Conservation (phyloP, 1,140 invertebrate species). For the Batillaria attramentaria region DNA sequence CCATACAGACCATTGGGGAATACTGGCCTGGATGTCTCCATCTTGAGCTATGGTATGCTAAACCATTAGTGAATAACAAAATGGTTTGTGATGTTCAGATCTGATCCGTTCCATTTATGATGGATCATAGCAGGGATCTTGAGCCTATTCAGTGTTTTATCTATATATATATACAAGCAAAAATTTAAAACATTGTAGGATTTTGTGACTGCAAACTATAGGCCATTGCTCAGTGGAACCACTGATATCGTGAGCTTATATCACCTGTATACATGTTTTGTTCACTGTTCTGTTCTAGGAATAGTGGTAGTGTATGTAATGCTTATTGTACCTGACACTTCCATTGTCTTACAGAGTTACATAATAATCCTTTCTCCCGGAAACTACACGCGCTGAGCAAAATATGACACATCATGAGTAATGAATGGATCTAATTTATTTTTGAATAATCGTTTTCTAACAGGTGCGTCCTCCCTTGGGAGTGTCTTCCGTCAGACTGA, state of each 20-base stretch:
- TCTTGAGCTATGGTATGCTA: conserved; percentile 76
- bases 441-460: not conserved
- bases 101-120: not conserved
- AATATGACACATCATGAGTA: not conserved
- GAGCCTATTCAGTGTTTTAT: not conserved
- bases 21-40: conserved; percentile 77
- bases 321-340: not conserved
- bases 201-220: not conserved
- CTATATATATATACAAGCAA: not conserved
- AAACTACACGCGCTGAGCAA: not conserved
- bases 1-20: conserved; percentile 75
- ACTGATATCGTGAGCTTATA: not conserved
- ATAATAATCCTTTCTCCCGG: too few relatives aligned
- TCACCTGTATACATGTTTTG: not conserved
- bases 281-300: not conserved
- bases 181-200: not conserved
- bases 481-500: conserved; percentile 73
- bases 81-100: conserved; percentile 62
- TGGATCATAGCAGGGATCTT: not conserved
- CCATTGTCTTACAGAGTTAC: not conserved
- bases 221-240: not conserved
- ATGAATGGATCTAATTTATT: not conserved
- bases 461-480: conserved; percentile 65
- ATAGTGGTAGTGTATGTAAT: not conserved
- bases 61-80: too few relatives aligned